Conservation (phyloP, 2,888 invertebrate genomes). For the Hymenopus coronatus region DNA sequence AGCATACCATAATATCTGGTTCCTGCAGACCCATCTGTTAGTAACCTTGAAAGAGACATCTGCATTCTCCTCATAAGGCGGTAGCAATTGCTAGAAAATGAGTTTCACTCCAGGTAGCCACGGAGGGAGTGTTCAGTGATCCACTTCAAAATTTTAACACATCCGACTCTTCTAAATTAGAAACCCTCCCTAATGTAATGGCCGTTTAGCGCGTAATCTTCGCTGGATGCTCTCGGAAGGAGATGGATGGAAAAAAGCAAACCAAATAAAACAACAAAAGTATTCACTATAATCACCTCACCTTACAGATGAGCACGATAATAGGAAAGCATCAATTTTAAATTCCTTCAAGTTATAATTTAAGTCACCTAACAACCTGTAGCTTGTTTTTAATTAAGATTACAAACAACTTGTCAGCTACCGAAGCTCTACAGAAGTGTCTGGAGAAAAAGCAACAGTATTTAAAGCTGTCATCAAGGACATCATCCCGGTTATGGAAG, state of each 20-base stretch:
- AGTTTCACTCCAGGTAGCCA: not conserved
- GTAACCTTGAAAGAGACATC: not conserved
- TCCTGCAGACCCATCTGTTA: not conserved
- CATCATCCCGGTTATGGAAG: not conserved
- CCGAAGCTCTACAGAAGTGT: not conserved
- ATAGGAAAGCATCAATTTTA: constrained; percentile 1
- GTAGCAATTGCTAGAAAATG: not conserved
- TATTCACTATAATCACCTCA: constrained; percentile 1
- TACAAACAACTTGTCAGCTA: constrained; percentile 9
- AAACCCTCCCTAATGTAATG: not conserved
- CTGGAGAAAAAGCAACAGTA: not conserved
- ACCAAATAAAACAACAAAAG: not conserved
- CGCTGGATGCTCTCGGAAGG: not conserved
- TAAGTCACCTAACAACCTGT: not conserved
- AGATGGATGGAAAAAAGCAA: not conserved
- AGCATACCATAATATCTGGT: too few species aligned
- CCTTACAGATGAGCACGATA: not conserved
- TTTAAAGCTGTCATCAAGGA: not conserved
- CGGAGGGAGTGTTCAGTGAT: not conserved
- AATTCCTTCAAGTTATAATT: not conserved
- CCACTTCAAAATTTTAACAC: not conserved
- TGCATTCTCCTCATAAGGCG: not conserved
- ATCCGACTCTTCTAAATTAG: not conserved
- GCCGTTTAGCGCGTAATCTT: not conserved
- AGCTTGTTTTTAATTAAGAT: constrained; percentile 15